phyloP scores from a whole-genome alignment of 2,797 vertebrate species.

The Knipowitschia caucasica region DNA sequence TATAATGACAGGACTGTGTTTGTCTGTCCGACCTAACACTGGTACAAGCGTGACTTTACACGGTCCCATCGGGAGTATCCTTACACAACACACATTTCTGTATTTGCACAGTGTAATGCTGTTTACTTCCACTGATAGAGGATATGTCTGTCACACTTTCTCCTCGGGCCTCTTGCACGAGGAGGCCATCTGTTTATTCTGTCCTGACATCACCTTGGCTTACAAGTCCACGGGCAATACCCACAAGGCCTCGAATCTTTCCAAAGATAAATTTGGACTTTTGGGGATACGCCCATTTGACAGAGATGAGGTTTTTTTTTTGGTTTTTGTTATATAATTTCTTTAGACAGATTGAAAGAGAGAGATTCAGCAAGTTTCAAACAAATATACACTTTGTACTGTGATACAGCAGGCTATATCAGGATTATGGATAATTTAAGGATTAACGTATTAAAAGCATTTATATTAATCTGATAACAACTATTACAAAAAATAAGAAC shows the following conservation, averaged over 20 bases:
- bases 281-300: slow-evolving; percentile 9
- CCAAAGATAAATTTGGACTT: slow-evolving; percentile 21
- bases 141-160: slow-evolving; percentile 53
- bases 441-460: too few species aligned
- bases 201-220: slow-evolving; percentile 53
- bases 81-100: slow-evolving; percentile 39
- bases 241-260: slow-evolving; percentile 19
- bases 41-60: slow-evolving; percentile 47
- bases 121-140: slow-evolving; percentile 44
- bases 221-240: slow-evolving; percentile 28
- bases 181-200: slow-evolving; percentile 66
- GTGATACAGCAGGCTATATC: too few species aligned
- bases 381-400: too few species aligned
- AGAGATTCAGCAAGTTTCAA: too few species aligned
- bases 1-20: slow-evolving; percentile 42
- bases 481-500: too few species aligned
- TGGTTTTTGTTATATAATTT: not conserved
- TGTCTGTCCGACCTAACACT: slow-evolving; percentile 53
- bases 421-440: too few species aligned
- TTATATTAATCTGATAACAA: too few species aligned
- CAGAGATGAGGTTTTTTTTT: not conserved
- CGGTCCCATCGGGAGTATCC: slow-evolving; percentile 50
- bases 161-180: slow-evolving; percentile 43
- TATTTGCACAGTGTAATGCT: slow-evolving; percentile 48
- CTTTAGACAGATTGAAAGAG: too few species aligned